phyloP scores from a whole-genome alignment of 1,140 invertebrate species.

The Oncopodura yosiiana region DNA sequence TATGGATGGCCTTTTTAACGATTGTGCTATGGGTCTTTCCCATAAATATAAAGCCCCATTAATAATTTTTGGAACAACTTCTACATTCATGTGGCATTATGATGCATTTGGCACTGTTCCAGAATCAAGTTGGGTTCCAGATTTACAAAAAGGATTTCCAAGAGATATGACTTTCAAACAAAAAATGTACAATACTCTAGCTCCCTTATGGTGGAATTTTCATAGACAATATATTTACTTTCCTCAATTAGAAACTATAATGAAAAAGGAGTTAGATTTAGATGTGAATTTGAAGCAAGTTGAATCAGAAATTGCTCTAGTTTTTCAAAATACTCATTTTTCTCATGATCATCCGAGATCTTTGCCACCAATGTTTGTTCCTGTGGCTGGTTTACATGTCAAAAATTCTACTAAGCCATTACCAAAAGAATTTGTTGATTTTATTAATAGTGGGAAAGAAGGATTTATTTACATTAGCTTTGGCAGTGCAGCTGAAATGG shows the following conservation, averaged over 20 bases:
- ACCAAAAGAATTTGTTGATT: not conserved
- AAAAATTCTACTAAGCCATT: not conserved
- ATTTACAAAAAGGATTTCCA: not conserved
- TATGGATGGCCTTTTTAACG: not conserved
- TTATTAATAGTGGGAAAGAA: not conserved
- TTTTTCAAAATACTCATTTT: slow-evolving; percentile 50
- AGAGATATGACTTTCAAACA: slow-evolving; percentile 12
- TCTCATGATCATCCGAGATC: slow-evolving; percentile 37
- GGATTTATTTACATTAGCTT: slow-evolving; percentile 10
- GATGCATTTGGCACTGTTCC: not conserved
- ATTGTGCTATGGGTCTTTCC: not conserved
- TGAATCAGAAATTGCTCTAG: slow-evolving; percentile 38
- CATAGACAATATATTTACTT: not conserved
- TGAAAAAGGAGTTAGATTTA: slow-evolving; percentile 2
- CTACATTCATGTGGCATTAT: not conserved
- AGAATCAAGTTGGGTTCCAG: not conserved
- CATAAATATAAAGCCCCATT: slow-evolving; percentile 11
- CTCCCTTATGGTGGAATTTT: slow-evolving; percentile 3
- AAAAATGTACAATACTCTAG: slow-evolving; percentile 6
- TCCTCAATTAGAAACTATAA: slow-evolving; percentile 11
- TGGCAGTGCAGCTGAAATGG: not conserved
- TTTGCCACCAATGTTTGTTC: slow-evolving; percentile 12
- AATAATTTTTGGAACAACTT: not conserved
- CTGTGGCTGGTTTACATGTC: not conserved
- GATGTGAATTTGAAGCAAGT: slow-evolving; percentile 34